Evolutionary conservation across 2,797 vertebrate genomes (phyloP), one percentile per base, ranked within the genome.

Genomic region (Manis pentadactyla): DNA sequence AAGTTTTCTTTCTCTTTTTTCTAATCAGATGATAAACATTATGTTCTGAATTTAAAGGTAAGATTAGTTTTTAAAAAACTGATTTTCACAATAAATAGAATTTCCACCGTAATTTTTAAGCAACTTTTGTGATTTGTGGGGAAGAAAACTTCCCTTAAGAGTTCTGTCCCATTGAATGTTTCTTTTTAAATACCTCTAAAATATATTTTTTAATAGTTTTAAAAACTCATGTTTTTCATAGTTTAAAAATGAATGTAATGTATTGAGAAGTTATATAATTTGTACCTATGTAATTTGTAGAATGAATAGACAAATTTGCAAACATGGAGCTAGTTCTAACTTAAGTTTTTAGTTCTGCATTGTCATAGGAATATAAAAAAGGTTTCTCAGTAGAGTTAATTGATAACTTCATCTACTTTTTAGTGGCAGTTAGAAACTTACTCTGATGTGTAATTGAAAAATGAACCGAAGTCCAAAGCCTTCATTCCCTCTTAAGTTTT

Each of bases 41-140:
- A 63, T 89, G 69, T 78, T 96, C 95, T 93, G 91, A 97, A 95
- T 97, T 85, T 98, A 96, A 98, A 98, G 98, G 98, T 99, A 98
- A 98, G 98, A 49, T 15, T 77, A 37, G 7, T 0, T 3, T 34
- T 91, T 87, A 19, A 42, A 46, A 75, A 79, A 51, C 2, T 49
- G 14, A 2, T 83, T 87, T 87, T 83, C 79, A 92, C 71, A 87
- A 46, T 34, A 84, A 71, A 57, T 74, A 68, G 61, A 73, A 39
- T 42, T 34, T 97, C 25, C 2, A 7, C 27, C 18, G 19, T 78
- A 49, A 91, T 84, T 82, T 96, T 84, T 31, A 87, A 93, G 39
- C 14, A 73, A 14, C 14, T 68, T 46, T 34, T 87, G 4, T 91
- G 69, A 31, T 87, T 92, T 77, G 8, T 64, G 18, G 7, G 34